phyloP scores from a whole-genome alignment of 92 coral and sea anemone species.

The Phymanthus crucifer region DNA sequence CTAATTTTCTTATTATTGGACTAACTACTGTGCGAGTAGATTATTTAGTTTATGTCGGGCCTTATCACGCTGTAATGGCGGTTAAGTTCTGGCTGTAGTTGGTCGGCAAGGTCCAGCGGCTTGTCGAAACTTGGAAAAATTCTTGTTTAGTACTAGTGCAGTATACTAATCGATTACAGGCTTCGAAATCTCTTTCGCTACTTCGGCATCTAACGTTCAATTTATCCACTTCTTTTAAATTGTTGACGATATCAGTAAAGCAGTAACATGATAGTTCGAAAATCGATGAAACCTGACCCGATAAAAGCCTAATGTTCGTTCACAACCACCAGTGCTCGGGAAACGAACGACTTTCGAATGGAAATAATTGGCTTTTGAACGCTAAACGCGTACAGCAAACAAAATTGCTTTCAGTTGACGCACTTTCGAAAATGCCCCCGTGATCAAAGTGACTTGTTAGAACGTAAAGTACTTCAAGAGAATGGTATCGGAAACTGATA shows the following conservation, averaged over 20 bases:
- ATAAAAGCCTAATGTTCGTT: not conserved
- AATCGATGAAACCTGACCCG: not conserved
- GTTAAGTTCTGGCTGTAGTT: too few species aligned
- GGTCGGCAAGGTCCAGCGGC: not conserved
- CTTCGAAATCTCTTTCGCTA: not conserved
- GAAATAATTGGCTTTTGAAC: not conserved
- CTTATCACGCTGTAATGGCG: too few species aligned
- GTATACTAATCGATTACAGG: not conserved
- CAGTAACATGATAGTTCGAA: not conserved
- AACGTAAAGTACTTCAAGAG: not conserved
- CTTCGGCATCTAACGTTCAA: conserved; percentile 22
- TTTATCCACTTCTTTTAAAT: not conserved
- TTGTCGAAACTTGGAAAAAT: not conserved
- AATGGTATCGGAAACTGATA: conserved; percentile 5
- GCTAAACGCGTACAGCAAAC: not conserved
- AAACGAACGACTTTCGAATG: conserved; percentile 12
- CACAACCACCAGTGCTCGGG: conserved; percentile 14
- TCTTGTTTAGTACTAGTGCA: too few species aligned
- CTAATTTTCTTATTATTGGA: not conserved
- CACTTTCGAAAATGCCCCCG: conserved; percentile 1
- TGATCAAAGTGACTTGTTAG: not conserved
- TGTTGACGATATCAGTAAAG: not conserved
- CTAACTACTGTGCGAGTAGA: not conserved
- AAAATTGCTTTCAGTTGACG: not conserved
- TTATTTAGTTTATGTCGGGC: not conserved